Conservation (phyloP, 2,797 vertebrate genomes). For the Hylomyscus alleni region DNA sequence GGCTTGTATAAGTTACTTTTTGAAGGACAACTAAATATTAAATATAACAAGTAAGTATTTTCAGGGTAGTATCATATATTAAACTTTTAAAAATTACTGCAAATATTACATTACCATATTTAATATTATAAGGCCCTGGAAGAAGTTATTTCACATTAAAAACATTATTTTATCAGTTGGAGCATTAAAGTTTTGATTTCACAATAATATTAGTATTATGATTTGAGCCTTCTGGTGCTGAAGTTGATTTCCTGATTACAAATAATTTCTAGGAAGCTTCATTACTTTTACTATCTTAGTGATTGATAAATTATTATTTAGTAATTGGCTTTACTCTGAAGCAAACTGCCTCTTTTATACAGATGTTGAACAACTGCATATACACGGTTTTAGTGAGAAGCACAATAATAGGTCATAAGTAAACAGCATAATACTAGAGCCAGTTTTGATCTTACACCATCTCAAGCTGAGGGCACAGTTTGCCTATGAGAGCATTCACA, state of each 20-base stretch:
- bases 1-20: background rate
- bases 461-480: background rate
- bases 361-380: slow-evolving; percentile 38
- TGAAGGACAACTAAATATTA: background rate
- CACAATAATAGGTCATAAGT: background rate
- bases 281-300: slow-evolving; percentile 50
- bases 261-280: slow-evolving; percentile 26
- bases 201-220: background rate
- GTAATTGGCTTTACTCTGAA: background rate
- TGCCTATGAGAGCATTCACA: background rate
- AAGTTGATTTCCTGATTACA: background rate
- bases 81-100: background rate
- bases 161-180: background rate
- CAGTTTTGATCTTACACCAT: background rate
- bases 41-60: background rate
- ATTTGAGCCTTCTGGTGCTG: background rate
- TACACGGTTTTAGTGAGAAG: slow-evolving; percentile 30
- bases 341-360: slow-evolving; percentile 19
- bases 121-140: background rate
- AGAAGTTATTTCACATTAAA: slow-evolving; percentile 35
- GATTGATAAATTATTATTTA: background rate
- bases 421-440: slow-evolving; percentile 3
- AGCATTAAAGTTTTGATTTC: background rate
- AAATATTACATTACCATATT: background rate
- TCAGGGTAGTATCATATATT: background rate